phyloP scores from a whole-genome alignment of 2,797 vertebrate species.

The Smutsia gigantea region DNA sequence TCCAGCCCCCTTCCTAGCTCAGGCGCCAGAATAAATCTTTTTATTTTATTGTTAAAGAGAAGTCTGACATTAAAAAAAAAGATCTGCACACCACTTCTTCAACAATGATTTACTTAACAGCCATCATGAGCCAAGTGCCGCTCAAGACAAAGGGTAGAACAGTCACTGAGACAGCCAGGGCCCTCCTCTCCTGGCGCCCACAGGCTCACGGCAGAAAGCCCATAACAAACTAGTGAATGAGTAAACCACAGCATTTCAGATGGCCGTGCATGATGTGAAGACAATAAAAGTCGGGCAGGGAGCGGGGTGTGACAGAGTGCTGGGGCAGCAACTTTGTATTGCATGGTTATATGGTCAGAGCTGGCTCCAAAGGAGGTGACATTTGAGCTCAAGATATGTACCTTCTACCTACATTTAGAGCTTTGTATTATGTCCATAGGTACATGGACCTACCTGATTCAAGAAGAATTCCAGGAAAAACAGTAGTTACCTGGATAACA shows the following conservation, averaged over 20 bases:
- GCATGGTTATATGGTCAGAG: background rate
- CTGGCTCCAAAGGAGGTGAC: background rate
- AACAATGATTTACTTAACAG: constrained; percentile 41
- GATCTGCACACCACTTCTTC: background rate
- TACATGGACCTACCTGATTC: background rate
- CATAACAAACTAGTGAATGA: background rate
- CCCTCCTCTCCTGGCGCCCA: background rate
- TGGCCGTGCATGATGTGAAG: background rate
- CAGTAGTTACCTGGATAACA: background rate
- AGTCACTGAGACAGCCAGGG: background rate
- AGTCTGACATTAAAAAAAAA: background rate
- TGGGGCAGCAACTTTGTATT: background rate
- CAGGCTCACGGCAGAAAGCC: background rate
- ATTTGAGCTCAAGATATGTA: background rate
- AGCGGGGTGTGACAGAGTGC: background rate
- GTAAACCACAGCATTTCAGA: background rate
- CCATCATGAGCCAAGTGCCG: background rate
- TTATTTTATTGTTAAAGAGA: background rate
- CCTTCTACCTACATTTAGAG: background rate
- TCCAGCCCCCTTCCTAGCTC: background rate
- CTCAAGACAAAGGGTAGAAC: background rate
- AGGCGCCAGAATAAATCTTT: background rate
- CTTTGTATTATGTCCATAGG: background rate
- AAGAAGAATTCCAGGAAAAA: constrained; percentile 48
- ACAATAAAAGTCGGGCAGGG: background rate